Evolutionary conservation across 2,113 vertebrate species (phyloP), one percentile per base, ranked within the genome.

Genomic region (Neolamprologus hecqui): DNA sequence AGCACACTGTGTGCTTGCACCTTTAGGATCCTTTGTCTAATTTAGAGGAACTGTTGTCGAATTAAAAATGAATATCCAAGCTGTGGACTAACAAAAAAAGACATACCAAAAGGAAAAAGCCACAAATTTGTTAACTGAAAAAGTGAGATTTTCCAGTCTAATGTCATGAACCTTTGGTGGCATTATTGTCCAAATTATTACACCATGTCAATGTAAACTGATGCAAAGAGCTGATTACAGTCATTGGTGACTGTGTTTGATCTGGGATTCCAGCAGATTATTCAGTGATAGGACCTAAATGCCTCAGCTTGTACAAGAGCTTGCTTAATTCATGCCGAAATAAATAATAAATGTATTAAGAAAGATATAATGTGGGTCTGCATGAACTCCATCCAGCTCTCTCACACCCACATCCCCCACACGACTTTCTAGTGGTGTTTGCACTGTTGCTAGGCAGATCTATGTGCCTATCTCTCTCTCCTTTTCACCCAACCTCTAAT

Each of bases 381-480:
- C 82, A 8, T 65, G 84, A 79, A 3, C 65, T 79, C 57, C 33
- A 80, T 88, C 88, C 51, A 79, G 55, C 81, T 90, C 53, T 15
- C 79, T 86, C 81, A 47, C 75, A 68, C 86, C 63, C 37, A 54
- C 89, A 55, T 17, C 81, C 86, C 90, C 83, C 85, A 85, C 58
- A 4, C 65, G 54, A 57, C 65, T 92, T 84, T 35, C 86, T 47
- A n/a, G 55, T 84, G 88, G 81, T 86, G 94, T 93, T 93, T 94
- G 86, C 53, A 57, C 93, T 93, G 95, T 96, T 94, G 93, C 96
- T 93, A 96, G 94, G 96, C 95, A 96, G 94, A 96, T 94, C 40
- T 87, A 35, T 86, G 77, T 9, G 15, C 85, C 83, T 60, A 19
- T 87, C 82, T 45, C 19, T 51, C 19, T 60, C 53, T 93, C 82